Evolutionary conservation across 2,888 invertebrate species (phyloP).

Genomic region (Willowsia nigromaculata): DNA sequence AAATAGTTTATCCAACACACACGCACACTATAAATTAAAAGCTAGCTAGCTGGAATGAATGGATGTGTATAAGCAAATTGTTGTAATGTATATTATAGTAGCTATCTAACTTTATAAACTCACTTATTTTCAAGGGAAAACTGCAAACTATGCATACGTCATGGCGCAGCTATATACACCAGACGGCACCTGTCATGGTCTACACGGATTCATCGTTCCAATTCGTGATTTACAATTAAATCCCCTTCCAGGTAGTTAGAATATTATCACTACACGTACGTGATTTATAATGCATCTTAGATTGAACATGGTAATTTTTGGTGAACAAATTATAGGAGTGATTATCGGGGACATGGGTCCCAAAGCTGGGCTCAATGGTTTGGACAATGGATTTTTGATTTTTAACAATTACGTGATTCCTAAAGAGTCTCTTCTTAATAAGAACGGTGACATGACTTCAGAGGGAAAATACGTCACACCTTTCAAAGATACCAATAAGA

Average conservation of each 20-base stretch:
- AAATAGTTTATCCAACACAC: constrained; percentile 84
- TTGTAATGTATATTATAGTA: too few relatives aligned
- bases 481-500: constrained; percentile 91
- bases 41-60: too few relatives aligned
- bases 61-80: too few relatives aligned
- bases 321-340: too few relatives aligned
- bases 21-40: too few relatives aligned
- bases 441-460: constrained; percentile 92
- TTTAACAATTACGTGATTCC: constrained; percentile 94
- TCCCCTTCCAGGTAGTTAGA: constrained; percentile 84
- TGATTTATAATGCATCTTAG: too few relatives aligned
- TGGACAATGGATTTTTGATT: constrained; percentile 96
- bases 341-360: constrained; percentile 95
- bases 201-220: constrained; percentile 94
- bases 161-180: constrained; percentile 94
- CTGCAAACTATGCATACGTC: constrained; percentile 91
- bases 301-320: not conserved
- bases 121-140: constrained; percentile 83
- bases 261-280: too few relatives aligned
- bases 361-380: constrained; percentile 93
- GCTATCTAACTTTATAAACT: constrained; percentile 86
- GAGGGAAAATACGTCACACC: constrained; percentile 93
- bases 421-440: constrained; percentile 90
- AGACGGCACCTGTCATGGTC: constrained; percentile 89
- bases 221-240: constrained; percentile 88